phyloP scores from a whole-genome alignment of 2,113 vertebrate genomes.

The Agapornis roseicollis region DNA sequence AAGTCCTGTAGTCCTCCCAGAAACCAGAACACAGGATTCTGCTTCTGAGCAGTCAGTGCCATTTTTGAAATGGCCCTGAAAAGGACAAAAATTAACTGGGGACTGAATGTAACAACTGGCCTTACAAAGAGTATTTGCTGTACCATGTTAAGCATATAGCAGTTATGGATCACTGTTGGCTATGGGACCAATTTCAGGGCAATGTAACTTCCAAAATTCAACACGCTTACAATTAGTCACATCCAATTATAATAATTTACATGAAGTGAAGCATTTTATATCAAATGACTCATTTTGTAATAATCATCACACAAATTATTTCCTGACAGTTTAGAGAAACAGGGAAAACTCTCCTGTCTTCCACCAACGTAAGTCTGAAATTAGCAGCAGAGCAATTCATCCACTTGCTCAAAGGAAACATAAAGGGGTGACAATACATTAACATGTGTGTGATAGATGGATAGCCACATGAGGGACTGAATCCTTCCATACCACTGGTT shows the following conservation, averaged over 20 bases:
- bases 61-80: neutral
- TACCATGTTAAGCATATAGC: neutral
- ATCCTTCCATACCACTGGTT: neutral
- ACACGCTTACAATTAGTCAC: neutral
- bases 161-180: neutral
- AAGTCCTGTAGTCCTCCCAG: neutral
- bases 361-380: neutral
- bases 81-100: neutral
- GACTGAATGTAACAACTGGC: neutral
- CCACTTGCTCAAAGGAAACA: neutral
- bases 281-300: neutral
- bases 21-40: neutral
- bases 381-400: neutral
- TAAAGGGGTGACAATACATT: neutral
- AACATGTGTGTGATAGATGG: neutral
- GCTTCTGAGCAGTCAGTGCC: neutral
- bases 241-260: neutral
- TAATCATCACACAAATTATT: neutral
- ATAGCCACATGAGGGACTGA: neutral
- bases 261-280: neutral
- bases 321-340: neutral
- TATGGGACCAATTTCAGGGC: neutral
- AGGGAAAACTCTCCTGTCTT: neutral
- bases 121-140: neutral
- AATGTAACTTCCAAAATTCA: neutral